Percentiles rank a stretch among this genome's conserved stretches.
These are phyloP conservation scores for Belonocnema kinseyi DNA, from an alignment of 1,140 invertebrate species.

Conservation along the genomic window DNA sequence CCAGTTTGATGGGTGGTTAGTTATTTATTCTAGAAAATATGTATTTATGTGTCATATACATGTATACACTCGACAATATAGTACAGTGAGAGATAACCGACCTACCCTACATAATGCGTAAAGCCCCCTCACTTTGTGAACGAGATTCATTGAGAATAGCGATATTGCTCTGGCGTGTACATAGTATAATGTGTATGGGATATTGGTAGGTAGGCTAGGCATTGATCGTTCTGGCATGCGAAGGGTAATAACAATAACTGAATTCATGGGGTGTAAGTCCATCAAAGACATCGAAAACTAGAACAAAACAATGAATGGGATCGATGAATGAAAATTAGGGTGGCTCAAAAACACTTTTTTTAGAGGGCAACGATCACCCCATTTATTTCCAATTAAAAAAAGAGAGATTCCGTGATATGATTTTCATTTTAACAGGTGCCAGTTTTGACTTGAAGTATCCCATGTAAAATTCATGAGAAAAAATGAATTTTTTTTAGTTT, in stretches of 20 bases:
- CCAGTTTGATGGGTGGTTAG: background rate
- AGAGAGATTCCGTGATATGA: too few relatives aligned
- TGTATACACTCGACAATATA: background rate
- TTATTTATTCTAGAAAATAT: conserved; percentile 1
- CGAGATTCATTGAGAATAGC: conserved; percentile 1
- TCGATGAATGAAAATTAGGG: background rate
- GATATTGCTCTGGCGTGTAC: conserved; percentile 11
- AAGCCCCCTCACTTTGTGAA: background rate
- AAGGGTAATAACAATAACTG: background rate
- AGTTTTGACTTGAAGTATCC: too few relatives aligned
- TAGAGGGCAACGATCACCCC: too few relatives aligned
- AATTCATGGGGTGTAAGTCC: background rate
- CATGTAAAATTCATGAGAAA: too few relatives aligned
- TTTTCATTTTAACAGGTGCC: too few relatives aligned
- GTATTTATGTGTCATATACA: background rate
- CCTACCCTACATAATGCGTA: background rate
- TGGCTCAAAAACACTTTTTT: too few relatives aligned
- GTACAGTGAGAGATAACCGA: background rate
- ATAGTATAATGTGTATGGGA: background rate
- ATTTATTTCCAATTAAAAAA: too few relatives aligned
- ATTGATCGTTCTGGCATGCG: background rate
- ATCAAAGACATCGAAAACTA: background rate
- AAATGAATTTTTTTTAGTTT: too few relatives aligned
- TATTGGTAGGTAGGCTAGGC: conserved; percentile 5
- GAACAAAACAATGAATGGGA: background rate